Evolutionary conservation across 2,113 vertebrate species (phyloP).

Genomic region (Burhinus bistriatus): DNA sequence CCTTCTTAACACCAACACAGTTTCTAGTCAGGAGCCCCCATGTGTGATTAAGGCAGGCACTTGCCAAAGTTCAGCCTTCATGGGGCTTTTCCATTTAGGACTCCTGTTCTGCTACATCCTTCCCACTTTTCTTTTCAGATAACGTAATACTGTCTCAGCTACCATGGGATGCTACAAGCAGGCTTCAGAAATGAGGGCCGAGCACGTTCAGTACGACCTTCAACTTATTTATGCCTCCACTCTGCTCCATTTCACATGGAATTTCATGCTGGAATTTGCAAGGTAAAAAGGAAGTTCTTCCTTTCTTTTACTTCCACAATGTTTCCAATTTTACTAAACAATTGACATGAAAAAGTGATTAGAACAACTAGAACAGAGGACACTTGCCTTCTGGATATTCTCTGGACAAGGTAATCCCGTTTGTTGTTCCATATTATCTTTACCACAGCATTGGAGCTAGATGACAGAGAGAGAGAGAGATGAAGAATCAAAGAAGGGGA

Average conservation of each 20-base stretch:
- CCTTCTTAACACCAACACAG: not conserved
- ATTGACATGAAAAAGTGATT: not conserved
- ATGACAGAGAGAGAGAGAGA: not conserved
- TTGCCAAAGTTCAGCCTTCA: not conserved
- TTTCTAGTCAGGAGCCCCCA: not conserved
- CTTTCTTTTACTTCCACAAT: not conserved
- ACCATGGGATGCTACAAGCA: not conserved
- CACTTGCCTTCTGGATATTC: conserved; percentile 70
- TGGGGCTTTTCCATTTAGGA: not conserved
- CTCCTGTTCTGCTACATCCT: not conserved
- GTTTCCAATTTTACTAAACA: not conserved
- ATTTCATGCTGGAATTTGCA: not conserved
- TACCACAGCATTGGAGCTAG: conserved; percentile 82
- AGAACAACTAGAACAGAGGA: not conserved
- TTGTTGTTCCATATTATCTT: conserved; percentile 58
- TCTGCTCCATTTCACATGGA: not conserved
- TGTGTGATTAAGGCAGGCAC: not conserved
- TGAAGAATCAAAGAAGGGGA: not conserved
- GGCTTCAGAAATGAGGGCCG: not conserved
- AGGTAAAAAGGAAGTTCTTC: not conserved
- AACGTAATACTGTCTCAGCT: not conserved
- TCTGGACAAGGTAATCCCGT: conserved; percentile 72
- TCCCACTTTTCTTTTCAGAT: not conserved
- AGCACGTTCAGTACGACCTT: not conserved
- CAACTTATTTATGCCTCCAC: not conserved